Evolutionary conservation across 2,888 invertebrate species (phyloP), one percentile per base, ranked within the genome.

Genomic region (Dermolepida albohirtum): DNA sequence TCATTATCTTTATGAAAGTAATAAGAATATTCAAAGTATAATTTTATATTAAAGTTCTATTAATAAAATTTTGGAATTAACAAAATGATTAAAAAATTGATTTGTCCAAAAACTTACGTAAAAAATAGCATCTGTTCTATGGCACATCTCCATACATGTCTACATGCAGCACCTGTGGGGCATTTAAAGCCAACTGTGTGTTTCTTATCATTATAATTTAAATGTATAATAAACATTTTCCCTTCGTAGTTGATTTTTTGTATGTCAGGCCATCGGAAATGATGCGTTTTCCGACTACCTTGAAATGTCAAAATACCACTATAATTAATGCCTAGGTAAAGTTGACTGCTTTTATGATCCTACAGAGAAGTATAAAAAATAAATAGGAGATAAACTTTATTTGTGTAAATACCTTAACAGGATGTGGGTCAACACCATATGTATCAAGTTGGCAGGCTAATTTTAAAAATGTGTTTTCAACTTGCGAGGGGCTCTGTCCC

Each of bases 81-180:
- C 22, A 22, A 22, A 22, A 22, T 22, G 4, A 22, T 22, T 22
- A 55, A 47, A 12, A 40, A 27, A 12, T 0, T 51, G 8, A 22
- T n/a, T n/a, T 51, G 2, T 41, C 49, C 14, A 54, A 47, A 64
- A 79, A 88, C 92, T 90, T 86, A 97, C 97, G 97, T 98, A 85
- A 97, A 98, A 86, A 98, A 98, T 74, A 97, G 86, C 91, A 97
- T 95, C 85, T 98, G 98, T 81, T 98, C 97, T 74, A 98, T 95
- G 54, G 97, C 96, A 85, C 97, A 97, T 80, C 95, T 90, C 98
- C 98, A 98, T 71, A 98, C 92, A 84, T 98, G 96, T 74, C 97
- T 92, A 81, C 97, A 97, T 63, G 96, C 92, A 49, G 94, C 90
- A 52, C 94, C 93, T 74, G 94, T 93, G 65, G 95, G 93, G 85